Evolutionary conservation across 2,797 vertebrate genomes (phyloP).

Genomic region (Phoeniculus purpureus): DNA sequence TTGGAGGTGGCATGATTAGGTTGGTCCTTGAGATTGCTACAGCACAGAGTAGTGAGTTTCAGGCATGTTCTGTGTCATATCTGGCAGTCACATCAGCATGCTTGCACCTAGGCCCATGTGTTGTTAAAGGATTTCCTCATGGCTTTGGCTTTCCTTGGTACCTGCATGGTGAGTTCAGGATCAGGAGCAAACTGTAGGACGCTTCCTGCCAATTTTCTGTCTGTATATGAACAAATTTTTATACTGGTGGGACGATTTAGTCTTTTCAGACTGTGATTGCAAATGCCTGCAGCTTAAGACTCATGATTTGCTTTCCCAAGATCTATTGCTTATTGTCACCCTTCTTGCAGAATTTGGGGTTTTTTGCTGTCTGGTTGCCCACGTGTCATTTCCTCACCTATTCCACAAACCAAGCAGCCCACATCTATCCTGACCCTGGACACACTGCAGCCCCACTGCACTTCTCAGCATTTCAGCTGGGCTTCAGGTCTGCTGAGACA

Average conservation of each 20-base stretch:
- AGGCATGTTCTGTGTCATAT: background rate
- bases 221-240: background rate
- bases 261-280: background rate
- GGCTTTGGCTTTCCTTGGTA: too few relatives aligned
- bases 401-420: background rate
- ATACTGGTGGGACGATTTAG: too few relatives aligned
- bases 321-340: background rate
- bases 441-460: background rate
- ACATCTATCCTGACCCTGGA: background rate
- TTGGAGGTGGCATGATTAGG: background rate
- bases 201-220: too few relatives aligned
- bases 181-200: background rate
- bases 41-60: background rate
- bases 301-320: background rate
- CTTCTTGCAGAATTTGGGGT: background rate
- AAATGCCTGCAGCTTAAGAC: background rate
- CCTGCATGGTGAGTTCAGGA: background rate
- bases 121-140: too few relatives aligned
- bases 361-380: rapidly evolving
- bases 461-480: background rate
- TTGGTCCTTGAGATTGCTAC: background rate
- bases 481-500: background rate
- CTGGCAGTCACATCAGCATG: background rate
- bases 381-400: rapidly evolving
- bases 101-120: background rate